These are phyloP conservation scores for Cacoxenus indagator DNA, from an alignment of 2,888 invertebrate genomes.

Conservation along the genomic window DNA sequence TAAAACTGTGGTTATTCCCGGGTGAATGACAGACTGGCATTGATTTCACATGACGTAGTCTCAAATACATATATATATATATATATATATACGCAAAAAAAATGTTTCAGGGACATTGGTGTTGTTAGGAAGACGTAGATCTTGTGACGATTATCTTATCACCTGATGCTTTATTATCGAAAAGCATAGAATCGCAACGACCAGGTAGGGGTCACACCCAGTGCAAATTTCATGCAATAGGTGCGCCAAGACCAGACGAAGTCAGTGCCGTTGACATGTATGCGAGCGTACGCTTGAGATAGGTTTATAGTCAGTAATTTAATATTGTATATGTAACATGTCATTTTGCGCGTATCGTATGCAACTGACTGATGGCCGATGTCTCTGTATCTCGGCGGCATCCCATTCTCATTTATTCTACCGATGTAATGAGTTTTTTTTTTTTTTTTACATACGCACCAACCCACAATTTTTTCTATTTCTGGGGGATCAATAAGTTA, in stretches of 20 bases:
- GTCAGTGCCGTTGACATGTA: no score
- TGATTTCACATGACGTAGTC: not conserved
- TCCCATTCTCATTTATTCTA: no score
- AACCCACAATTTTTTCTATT: no score
- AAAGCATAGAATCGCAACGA: not conserved
- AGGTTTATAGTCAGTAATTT: not conserved
- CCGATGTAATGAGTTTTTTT: no score
- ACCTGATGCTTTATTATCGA: not conserved
- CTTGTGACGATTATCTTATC: not conserved
- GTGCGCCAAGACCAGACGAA: not conserved
- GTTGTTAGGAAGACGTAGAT: not conserved
- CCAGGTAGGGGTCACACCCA: not conserved
- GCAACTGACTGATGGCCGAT: no score
- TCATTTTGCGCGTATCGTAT: not conserved
- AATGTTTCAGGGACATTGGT: not conserved
- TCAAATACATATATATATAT: not conserved
- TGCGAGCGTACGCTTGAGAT: not conserved
- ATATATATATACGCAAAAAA: not conserved
- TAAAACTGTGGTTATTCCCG: slow-evolving; percentile 57
- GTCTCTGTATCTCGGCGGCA: no score
- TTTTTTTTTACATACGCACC: no score
- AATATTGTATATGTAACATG: no score
- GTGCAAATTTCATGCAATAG: not conserved
- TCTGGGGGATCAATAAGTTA: no score
- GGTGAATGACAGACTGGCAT: slow-evolving; percentile 26